These are phyloP conservation scores for Anguilla japonica DNA, from an alignment of 2,113 vertebrate species.

Conservation along the genomic window DNA sequence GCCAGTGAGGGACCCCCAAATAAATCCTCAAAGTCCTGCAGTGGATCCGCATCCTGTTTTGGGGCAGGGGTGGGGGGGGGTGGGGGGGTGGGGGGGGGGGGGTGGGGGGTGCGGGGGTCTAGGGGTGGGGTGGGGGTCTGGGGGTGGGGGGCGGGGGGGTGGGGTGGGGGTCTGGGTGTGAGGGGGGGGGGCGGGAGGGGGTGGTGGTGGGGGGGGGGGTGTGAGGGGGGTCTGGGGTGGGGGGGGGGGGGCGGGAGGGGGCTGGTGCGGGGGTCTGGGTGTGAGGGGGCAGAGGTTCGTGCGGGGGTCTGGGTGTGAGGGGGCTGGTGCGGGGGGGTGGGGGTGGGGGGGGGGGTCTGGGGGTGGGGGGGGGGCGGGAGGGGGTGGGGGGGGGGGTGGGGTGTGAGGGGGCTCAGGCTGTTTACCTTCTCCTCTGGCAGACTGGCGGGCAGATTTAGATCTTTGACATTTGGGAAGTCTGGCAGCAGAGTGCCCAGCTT, in stretches of 20 bases:
- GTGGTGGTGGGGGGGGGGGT: conserved; percentile 36
- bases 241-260: neutral
- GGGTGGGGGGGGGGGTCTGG: conserved; percentile 37
- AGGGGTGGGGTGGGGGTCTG: conserved; percentile 39
- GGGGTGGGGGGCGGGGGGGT: conserved; percentile 39
- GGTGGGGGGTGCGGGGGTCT: conserved; percentile 36
- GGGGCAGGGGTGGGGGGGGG: conserved; percentile 47
- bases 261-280: conserved; percentile 46
- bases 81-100: conserved; percentile 38
- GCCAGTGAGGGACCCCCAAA: conserved; percentile 70
- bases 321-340: conserved; percentile 37
- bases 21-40: conserved; percentile 75
- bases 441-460: conserved; percentile 96
- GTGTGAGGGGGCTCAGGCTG: conserved; percentile 49
- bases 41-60: conserved; percentile 57
- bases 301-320: no score
- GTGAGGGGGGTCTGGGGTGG: no score
- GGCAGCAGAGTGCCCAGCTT: conserved; percentile 97
- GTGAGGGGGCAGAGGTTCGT: no score
- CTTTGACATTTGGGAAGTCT: conserved; percentile 99
- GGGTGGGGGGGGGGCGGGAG: no score
- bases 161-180: no score
- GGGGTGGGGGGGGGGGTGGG: conserved; percentile 45
- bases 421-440: conserved; percentile 99
- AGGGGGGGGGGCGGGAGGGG: conserved; percentile 39